Percentiles rank a stretch among this genome's conserved stretches.
These are phyloP conservation scores for Steromphala cineraria DNA, from an alignment of 2,888 invertebrate genomes.

Conservation along the genomic window DNA sequence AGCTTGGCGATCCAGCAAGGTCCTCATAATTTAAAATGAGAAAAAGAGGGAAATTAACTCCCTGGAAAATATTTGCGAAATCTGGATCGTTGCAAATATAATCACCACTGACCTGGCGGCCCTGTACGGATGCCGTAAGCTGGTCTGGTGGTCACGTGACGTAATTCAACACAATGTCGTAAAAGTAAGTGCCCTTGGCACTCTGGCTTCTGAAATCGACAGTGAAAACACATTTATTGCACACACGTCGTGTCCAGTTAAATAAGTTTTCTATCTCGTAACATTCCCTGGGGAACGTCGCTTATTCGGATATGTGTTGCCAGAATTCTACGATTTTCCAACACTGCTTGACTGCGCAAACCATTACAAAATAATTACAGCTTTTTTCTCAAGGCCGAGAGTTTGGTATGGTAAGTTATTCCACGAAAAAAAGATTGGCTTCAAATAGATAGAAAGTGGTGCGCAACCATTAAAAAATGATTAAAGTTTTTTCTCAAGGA, in stretches of 20 bases:
- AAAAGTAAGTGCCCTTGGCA: neutral
- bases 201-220: neutral
- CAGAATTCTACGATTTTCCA: no score
- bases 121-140: neutral
- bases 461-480: no score
- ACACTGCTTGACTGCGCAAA: no score
- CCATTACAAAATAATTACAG: no score
- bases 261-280: neutral
- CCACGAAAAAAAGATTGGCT: no score
- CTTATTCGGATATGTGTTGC: no score
- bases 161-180: neutral
- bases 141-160: neutral
- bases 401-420: no score
- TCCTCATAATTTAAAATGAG: neutral
- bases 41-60: neutral
- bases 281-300: neutral
- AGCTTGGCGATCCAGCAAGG: neutral
- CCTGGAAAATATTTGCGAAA: neutral
- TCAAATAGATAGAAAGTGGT: no score
- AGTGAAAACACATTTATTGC: neutral
- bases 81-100: neutral
- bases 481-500: no score
- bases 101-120: neutral
- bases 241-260: neutral
- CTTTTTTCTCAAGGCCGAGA: no score